These are phyloP conservation scores for Pharmacophagus antenor DNA, from an alignment of 2,888 invertebrate genomes.

Conservation along the genomic window DNA sequence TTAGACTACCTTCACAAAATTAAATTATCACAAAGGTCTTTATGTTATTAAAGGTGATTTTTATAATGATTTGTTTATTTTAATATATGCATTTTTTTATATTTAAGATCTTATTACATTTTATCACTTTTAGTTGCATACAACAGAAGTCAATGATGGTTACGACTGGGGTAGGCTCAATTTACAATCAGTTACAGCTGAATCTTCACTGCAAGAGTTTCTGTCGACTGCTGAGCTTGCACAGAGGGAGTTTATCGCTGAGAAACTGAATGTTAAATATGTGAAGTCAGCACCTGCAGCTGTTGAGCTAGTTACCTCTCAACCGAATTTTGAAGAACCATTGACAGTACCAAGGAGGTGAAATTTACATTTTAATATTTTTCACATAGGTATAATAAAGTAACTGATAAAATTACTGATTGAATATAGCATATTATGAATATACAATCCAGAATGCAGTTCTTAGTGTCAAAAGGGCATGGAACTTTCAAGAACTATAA, in stretches of 20 bases:
- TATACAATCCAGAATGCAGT: no score
- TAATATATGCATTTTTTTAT: background rate
- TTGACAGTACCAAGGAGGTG: conserved; percentile 88
- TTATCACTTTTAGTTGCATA: conserved; percentile 83
- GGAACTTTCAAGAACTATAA: no score
- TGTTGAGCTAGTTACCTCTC: conserved; percentile 63
- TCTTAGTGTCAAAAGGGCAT: no score
- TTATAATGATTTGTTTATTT: conserved; percentile 4
- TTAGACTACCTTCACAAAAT: no score
- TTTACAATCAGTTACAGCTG: conserved; percentile 95
- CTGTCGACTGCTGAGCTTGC: conserved; percentile 96
- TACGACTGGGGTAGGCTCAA: conserved; percentile 95
- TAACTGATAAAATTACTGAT: background rate
- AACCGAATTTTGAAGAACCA: conserved; percentile 71
- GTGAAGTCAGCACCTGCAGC: conserved; percentile 64
- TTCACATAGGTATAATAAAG: background rate
- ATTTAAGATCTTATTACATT: background rate
- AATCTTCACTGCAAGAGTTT: conserved; percentile 97
- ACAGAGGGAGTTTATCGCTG: conserved; percentile 95
- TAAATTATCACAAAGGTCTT: no score
- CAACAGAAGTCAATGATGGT: conserved; percentile 93
- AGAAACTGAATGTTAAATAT: conserved; percentile 89
- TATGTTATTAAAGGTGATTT: no score
- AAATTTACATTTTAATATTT: conserved; percentile 20
- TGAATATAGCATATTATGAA: no score